These are phyloP conservation scores for Wiebesia pumilae DNA, from an alignment of 1,140 invertebrate genomes.

Conservation along the genomic window DNA sequence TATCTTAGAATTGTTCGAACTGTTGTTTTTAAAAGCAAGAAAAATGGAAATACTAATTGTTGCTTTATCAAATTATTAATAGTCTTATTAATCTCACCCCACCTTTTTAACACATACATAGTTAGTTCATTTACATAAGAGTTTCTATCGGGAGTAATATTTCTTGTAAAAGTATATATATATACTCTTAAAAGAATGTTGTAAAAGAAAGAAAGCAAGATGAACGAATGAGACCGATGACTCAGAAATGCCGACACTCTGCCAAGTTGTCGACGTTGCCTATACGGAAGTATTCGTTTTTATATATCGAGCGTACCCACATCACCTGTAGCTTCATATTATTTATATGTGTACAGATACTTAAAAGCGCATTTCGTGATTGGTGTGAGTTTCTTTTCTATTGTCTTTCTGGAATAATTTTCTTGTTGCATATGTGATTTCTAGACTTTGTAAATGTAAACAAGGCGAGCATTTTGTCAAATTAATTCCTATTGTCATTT, in stretches of 20 bases:
- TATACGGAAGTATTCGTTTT: slow-evolving; percentile 3
- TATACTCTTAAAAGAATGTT: neutral
- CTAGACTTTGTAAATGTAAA: too few relatives aligned
- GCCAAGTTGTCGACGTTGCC: neutral
- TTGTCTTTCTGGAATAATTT: too few relatives aligned
- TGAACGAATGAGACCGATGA: slow-evolving; percentile 36
- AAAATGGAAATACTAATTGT: too few relatives aligned
- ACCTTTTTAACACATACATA: neutral
- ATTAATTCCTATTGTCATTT: too few relatives aligned
- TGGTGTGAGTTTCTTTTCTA: too few relatives aligned
- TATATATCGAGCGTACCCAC: neutral
- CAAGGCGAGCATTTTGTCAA: too few relatives aligned
- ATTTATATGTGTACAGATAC: neutral
- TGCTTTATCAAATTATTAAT: neutral
- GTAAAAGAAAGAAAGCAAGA: slow-evolving; percentile 25
- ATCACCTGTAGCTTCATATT: neutral
- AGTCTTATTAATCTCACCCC: neutral
- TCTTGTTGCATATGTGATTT: too few relatives aligned
- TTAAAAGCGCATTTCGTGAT: neutral
- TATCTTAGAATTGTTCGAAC: too few relatives aligned
- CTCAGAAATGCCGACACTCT: slow-evolving; percentile 34
- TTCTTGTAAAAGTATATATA: neutral
- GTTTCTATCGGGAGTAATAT: neutral
- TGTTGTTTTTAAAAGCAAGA: too few relatives aligned
- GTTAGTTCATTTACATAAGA: slow-evolving; percentile 26